Conservation (phyloP, 2,113 vertebrate genomes). For the Semicossyphus pulcher region DNA sequence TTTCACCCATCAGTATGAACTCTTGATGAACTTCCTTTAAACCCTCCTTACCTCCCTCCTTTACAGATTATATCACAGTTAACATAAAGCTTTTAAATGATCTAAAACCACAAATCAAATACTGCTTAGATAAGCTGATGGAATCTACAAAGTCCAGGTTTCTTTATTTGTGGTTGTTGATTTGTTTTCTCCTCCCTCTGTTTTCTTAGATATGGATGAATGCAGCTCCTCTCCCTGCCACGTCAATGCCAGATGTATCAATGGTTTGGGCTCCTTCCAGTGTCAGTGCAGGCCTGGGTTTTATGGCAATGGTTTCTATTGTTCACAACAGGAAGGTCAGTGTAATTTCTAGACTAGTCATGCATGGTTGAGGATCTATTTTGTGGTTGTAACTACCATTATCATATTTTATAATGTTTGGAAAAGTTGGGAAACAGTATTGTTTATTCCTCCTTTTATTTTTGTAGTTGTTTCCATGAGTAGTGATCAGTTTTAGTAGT, state of each 20-base stretch:
- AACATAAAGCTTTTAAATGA: background rate
- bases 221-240: slow-evolving; percentile 87
- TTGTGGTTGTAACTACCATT: background rate
- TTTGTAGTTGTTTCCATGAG: no score
- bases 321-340: slow-evolving; percentile 81
- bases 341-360: background rate
- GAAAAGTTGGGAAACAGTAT: no score
- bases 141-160: no score
- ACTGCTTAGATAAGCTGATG: background rate
- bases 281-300: slow-evolving; percentile 88
- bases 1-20: slow-evolving; percentile 60
- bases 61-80: background rate
- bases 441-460: no score
- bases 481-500: no score
- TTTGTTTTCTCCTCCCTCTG: background rate
- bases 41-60: slow-evolving; percentile 9
- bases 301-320: slow-evolving; percentile 89
- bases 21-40: slow-evolving; percentile 54
- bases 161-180: background rate
- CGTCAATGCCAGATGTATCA: slow-evolving; percentile 84
- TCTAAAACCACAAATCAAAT: slow-evolving; percentile 3
- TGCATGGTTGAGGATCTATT: background rate
- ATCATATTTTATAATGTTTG: background rate
- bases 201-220: slow-evolving; percentile 85
- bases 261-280: slow-evolving; percentile 87